Percentiles rank a stretch among this genome's conserved stretches.
Evolutionary conservation across 1,140 invertebrate genomes (phyloP).

Genomic region (Listronotus bonariensis): DNA sequence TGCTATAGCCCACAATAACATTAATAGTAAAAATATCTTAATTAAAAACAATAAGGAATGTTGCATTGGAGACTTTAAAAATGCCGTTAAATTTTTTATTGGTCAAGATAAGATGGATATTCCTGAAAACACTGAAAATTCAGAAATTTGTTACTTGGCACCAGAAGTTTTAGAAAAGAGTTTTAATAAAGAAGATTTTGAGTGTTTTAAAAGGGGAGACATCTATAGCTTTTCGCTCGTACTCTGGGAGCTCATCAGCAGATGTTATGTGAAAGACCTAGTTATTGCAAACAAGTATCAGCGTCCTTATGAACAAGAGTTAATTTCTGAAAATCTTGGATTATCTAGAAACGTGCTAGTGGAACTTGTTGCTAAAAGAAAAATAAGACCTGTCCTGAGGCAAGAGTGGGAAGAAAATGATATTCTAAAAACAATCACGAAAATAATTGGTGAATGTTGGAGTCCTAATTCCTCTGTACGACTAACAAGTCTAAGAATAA

Average conservation of each 20-base stretch:
- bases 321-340: slow-evolving; percentile 83
- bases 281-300: slow-evolving; percentile 69
- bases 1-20: slow-evolving; percentile 90
- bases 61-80: slow-evolving; percentile 92
- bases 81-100: slow-evolving; percentile 86
- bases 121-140: slow-evolving; percentile 78
- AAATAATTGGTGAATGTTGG: slow-evolving; percentile 92
- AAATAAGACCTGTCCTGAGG: slow-evolving; percentile 75
- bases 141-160: slow-evolving; percentile 82
- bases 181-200: slow-evolving; percentile 81
- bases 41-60: slow-evolving; percentile 90
- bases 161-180: slow-evolving; percentile 84
- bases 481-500: slow-evolving; percentile 85
- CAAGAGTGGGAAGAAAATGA: slow-evolving; percentile 75
- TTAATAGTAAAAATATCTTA: slow-evolving; percentile 94
- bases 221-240: slow-evolving; percentile 93
- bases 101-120: slow-evolving; percentile 81
- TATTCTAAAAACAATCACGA: slow-evolving; percentile 72
- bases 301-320: slow-evolving; percentile 79
- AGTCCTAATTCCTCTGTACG: slow-evolving; percentile 84
- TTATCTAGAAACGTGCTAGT: slow-evolving; percentile 85
- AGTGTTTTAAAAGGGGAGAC: slow-evolving; percentile 92
- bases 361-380: slow-evolving; percentile 79
- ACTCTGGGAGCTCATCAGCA: slow-evolving; percentile 86
- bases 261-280: slow-evolving; percentile 65